Conservation (phyloP, 2,113 vertebrate species). For the Todiramphus saurophagus region DNA sequence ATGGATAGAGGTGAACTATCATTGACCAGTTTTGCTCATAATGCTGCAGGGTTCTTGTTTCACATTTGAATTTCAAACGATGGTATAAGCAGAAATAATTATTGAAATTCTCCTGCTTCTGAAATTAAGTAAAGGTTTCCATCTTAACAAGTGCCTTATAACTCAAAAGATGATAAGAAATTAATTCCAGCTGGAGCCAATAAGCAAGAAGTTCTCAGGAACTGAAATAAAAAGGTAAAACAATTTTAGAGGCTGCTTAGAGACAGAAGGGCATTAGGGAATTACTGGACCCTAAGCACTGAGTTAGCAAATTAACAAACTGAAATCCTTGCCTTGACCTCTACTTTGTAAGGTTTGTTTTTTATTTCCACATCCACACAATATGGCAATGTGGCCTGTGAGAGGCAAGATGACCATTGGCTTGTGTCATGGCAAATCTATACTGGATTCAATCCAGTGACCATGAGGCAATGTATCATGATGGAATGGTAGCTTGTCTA, state of each 20-base stretch:
- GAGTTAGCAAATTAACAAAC: neutral
- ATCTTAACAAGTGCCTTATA: neutral
- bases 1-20: neutral
- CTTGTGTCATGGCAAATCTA: neutral
- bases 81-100: neutral
- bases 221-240: neutral
- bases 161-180: neutral
- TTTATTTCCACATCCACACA: neutral
- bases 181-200: neutral
- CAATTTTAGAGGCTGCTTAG: neutral
- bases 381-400: neutral
- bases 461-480: fast-evolving
- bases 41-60: neutral
- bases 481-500: neutral
- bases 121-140: neutral
- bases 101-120: neutral
- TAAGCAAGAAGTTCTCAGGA: neutral
- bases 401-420: neutral
- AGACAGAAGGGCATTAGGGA: neutral
- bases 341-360: neutral
- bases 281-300: neutral
- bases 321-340: neutral
- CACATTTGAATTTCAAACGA: slow-evolving; percentile 17
- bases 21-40: neutral
- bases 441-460: neutral